Evolutionary conservation across 1,140 invertebrate genomes (phyloP).

Genomic region (Cydia strobilella): DNA sequence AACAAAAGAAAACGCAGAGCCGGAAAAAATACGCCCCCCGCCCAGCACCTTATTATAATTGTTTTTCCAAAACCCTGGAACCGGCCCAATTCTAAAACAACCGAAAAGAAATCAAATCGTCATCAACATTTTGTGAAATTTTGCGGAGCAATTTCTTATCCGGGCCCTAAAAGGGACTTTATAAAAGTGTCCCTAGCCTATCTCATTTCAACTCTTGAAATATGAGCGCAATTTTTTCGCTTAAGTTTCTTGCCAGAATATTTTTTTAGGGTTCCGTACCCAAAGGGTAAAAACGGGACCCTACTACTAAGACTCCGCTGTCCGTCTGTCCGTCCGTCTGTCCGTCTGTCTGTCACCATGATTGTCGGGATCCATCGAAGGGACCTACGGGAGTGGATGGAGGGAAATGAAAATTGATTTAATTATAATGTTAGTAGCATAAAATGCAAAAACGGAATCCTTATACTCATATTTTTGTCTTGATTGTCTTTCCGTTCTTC

Average conservation of each 20-base stretch:
- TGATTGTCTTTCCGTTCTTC: too few relatives aligned
- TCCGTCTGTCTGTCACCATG: too few relatives aligned
- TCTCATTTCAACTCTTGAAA: slow-evolving; percentile 32
- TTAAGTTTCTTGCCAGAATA: slow-evolving; percentile 31
- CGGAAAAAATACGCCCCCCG: slow-evolving; percentile 16
- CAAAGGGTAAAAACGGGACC: too few relatives aligned
- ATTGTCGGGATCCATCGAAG: too few relatives aligned
- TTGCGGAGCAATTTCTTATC: slow-evolving; percentile 31
- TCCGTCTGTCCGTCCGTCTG: too few relatives aligned
- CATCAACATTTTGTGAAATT: slow-evolving; percentile 26
- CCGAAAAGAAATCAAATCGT: slow-evolving; percentile 31
- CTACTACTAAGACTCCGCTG: too few relatives aligned
- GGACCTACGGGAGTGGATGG: too few relatives aligned
- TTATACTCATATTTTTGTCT: too few relatives aligned
- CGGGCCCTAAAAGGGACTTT: slow-evolving; percentile 27
- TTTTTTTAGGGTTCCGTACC: too few relatives aligned
- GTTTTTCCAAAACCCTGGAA: slow-evolving; percentile 13
- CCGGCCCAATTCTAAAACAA: slow-evolving; percentile 14
- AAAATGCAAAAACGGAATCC: too few relatives aligned
- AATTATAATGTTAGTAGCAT: too few relatives aligned
- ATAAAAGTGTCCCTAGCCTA: slow-evolving; percentile 32
- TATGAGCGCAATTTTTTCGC: slow-evolving; percentile 31
- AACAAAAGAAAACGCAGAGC: slow-evolving; percentile 7
- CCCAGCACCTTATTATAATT: slow-evolving; percentile 27
- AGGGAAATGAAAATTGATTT: too few relatives aligned